These are phyloP conservation scores for Macrophya alboannulata DNA, from an alignment of 2,888 invertebrate species.

Conservation along the genomic window DNA sequence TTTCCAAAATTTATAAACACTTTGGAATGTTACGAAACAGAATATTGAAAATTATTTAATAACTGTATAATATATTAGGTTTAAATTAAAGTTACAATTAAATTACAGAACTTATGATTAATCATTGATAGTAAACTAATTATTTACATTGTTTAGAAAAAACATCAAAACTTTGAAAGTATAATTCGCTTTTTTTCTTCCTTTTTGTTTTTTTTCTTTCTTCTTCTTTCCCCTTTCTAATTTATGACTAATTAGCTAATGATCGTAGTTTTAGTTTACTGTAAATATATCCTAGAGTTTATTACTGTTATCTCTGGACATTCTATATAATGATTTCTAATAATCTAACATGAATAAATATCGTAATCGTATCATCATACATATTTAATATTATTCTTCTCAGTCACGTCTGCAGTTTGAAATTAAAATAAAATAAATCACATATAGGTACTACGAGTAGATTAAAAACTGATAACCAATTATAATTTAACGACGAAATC, in stretches of 20 bases:
- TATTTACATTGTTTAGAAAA: constrained; percentile 65
- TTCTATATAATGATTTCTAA: constrained; percentile 64
- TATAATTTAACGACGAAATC: constrained; percentile 65
- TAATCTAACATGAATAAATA: constrained; percentile 72
- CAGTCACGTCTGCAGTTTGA: constrained; percentile 55
- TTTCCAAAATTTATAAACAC: background rate
- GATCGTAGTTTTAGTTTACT: constrained; percentile 15
- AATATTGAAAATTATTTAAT: constrained; percentile 11
- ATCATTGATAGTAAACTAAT: constrained; percentile 64
- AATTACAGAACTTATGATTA: constrained; percentile 28
- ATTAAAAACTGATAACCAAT: constrained; percentile 61
- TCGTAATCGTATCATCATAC: constrained; percentile 55
- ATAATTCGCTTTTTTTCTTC: background rate
- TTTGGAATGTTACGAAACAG: constrained; percentile 40
- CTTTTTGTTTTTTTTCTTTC: no score
- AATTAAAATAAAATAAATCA: constrained; percentile 67
- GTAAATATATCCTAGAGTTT: constrained; percentile 15
- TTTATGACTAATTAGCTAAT: constrained; percentile 38
- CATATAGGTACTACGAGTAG: constrained; percentile 58
- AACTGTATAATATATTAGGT: background rate
- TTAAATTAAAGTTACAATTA: constrained; percentile 1
- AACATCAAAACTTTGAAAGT: constrained; percentile 51
- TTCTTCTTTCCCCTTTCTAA: no score
- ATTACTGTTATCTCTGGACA: constrained; percentile 27
- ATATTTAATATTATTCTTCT: constrained; percentile 60